These are phyloP conservation scores for Drosophila cardini DNA, from an alignment of 1,140 invertebrate genomes.

Conservation along the genomic window DNA sequence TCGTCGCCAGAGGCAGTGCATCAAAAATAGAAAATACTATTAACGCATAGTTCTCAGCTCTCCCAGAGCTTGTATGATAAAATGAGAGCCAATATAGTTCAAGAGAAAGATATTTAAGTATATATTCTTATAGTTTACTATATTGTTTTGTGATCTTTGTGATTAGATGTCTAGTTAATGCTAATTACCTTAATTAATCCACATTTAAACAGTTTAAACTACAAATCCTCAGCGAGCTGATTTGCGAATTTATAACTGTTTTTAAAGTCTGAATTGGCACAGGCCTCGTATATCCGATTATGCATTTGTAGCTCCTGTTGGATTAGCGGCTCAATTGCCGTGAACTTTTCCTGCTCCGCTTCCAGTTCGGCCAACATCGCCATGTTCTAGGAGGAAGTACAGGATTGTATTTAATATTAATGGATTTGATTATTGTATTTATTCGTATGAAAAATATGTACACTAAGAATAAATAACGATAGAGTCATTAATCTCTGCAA, in stretches of 20 bases:
- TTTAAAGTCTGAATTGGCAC: conserved; percentile 15
- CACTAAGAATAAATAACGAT: no score
- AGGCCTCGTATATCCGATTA: conserved; percentile 21
- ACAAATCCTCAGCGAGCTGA: conserved; percentile 9
- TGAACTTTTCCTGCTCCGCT: conserved; percentile 53
- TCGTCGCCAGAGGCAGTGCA: conserved; percentile 12
- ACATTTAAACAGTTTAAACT: neutral
- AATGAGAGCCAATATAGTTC: conserved; percentile 1
- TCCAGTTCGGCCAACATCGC: conserved; percentile 63
- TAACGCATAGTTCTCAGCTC: conserved; percentile 1
- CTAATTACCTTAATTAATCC: neutral
- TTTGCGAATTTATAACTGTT: conserved; percentile 37
- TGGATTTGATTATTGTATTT: no score
- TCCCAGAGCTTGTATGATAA: neutral
- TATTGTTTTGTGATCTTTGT: neutral
- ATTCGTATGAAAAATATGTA: no score
- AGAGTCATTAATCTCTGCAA: no score
- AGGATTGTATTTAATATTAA: no score
- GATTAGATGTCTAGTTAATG: neutral
- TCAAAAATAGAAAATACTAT: conserved; percentile 45
- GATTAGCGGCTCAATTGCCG: conserved; percentile 34
- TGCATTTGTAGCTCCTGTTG: conserved; percentile 64
- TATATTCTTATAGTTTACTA: neutral
- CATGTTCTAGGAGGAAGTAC: conserved; percentile 53
- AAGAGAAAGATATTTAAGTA: conserved; percentile 1